These are phyloP conservation scores for Leptodactylus fuscus DNA, from an alignment of 2,113 vertebrate species.

Conservation along the genomic window DNA sequence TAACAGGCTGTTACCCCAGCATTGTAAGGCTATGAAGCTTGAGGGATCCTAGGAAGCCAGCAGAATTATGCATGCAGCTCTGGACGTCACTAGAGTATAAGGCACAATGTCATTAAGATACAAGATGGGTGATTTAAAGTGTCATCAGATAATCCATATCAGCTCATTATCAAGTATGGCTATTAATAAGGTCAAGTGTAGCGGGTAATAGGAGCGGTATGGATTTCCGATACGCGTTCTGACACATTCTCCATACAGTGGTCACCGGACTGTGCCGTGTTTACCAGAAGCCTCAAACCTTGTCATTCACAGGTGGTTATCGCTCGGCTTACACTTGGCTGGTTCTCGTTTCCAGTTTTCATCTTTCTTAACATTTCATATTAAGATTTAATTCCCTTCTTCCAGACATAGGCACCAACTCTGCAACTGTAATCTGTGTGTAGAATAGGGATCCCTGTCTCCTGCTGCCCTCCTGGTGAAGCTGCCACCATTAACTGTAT, in stretches of 20 bases:
- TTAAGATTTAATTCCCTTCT: too few relatives aligned
- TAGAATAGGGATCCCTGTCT: too few relatives aligned
- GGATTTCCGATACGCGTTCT: background rate
- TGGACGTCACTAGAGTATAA: background rate
- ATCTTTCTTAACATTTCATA: too few relatives aligned
- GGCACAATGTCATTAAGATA: background rate
- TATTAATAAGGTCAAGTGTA: background rate
- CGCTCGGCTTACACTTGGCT: background rate
- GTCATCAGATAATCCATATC: background rate
- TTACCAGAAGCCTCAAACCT: constrained; percentile 1
- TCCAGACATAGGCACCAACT: too few relatives aligned
- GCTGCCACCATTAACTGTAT: too few relatives aligned
- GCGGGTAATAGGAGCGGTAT: background rate
- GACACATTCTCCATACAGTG: background rate
- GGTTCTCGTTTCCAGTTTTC: background rate
- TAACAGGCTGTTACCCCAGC: too few relatives aligned
- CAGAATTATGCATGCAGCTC: background rate
- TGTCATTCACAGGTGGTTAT: background rate
- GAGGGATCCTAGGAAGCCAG: background rate
- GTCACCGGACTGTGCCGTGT: background rate
- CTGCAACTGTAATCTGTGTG: too few relatives aligned
- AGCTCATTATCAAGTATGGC: background rate
- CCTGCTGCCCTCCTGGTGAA: too few relatives aligned
- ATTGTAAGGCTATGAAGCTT: too few relatives aligned
- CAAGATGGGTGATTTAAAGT: background rate